Conservation (phyloP, 2,888 invertebrate genomes). For the Mesorhabditis sp. region DNA sequence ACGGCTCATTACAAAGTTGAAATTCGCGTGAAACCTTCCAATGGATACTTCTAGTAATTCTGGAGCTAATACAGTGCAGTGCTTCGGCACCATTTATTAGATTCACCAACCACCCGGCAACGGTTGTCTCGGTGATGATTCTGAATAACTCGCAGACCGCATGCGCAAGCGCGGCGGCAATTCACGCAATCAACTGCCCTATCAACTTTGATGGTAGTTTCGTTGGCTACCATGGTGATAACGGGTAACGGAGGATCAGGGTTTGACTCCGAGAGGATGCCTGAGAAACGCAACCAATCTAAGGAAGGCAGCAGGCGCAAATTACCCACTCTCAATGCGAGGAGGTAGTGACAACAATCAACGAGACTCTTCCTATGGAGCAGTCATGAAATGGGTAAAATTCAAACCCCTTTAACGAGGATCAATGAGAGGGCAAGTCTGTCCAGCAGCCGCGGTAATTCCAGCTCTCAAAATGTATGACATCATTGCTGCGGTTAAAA, state of each 20-base stretch:
- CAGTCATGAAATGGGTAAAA: constrained; percentile 67
- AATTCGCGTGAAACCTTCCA: no score
- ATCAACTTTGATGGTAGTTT: constrained; percentile 68
- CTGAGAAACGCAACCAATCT: constrained; percentile 66
- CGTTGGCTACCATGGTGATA: constrained; percentile 69
- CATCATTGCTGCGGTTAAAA: constrained; percentile 72
- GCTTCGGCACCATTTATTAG: constrained; percentile 72
- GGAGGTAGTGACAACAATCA: no score
- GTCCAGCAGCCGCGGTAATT: constrained; percentile 64
- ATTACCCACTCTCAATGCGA: no score
- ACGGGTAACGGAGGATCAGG: constrained; percentile 74
- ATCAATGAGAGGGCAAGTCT: no score
- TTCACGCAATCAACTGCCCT: constrained; percentile 60
- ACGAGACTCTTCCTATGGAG: no score
- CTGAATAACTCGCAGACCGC: constrained; percentile 63
- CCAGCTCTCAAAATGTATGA: constrained; percentile 72
- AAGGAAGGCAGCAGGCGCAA: no score
- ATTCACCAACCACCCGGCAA: constrained; percentile 58
- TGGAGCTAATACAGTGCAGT: constrained; percentile 60
- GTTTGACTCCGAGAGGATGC: constrained; percentile 72
- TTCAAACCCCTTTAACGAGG: constrained; percentile 62
- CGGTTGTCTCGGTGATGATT: constrained; percentile 65
- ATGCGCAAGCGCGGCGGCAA: constrained; percentile 58
- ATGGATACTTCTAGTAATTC: no score
- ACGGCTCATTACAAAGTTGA: no score